Evolutionary conservation across 2,888 invertebrate genomes (phyloP).

Genomic region (Drosophila fulvimacula): DNA sequence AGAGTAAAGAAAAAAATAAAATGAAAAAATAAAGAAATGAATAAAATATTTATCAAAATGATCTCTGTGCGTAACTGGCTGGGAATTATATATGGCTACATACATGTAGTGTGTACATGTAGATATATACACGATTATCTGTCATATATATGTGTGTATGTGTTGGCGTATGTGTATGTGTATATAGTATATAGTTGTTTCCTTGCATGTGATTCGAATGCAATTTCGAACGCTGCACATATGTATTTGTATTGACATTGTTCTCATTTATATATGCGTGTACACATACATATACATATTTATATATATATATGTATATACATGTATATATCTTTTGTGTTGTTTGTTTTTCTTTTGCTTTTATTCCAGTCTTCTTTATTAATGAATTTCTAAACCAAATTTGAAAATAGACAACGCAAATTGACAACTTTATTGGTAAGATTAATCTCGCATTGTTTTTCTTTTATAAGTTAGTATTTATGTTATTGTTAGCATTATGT

Average conservation of each 20-base stretch:
- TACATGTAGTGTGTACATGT: background rate
- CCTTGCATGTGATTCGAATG: constrained; percentile 39
- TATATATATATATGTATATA: constrained; percentile 8
- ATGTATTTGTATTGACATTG: constrained; percentile 32
- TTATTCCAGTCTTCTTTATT: constrained; percentile 74
- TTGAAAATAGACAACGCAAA: constrained; percentile 54
- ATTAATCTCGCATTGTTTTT: constrained; percentile 17
- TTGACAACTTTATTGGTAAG: constrained; percentile 59
- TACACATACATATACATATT: constrained; percentile 23
- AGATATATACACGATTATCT: constrained; percentile 6
- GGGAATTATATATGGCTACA: constrained; percentile 15
- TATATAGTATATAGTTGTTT: constrained; percentile 35
- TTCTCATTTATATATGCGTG: constrained; percentile 21
- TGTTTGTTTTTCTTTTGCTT: constrained; percentile 58
- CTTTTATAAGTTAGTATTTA: constrained; percentile 22
- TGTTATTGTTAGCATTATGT: constrained; percentile 14
- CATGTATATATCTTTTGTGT: constrained; percentile 45
- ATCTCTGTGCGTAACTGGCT: constrained; percentile 26
- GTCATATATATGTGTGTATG: constrained; percentile 4
- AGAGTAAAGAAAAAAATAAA: constrained; percentile 4
- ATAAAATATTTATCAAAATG: constrained; percentile 23
- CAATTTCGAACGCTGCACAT: constrained; percentile 45
- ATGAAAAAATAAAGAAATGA: constrained; percentile 14
- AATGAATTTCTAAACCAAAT: constrained; percentile 55
- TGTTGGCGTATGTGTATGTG: constrained; percentile 9